These are phyloP conservation scores for Lochmaea capreae DNA, from an alignment of 2,888 invertebrate genomes.

Conservation along the genomic window DNA sequence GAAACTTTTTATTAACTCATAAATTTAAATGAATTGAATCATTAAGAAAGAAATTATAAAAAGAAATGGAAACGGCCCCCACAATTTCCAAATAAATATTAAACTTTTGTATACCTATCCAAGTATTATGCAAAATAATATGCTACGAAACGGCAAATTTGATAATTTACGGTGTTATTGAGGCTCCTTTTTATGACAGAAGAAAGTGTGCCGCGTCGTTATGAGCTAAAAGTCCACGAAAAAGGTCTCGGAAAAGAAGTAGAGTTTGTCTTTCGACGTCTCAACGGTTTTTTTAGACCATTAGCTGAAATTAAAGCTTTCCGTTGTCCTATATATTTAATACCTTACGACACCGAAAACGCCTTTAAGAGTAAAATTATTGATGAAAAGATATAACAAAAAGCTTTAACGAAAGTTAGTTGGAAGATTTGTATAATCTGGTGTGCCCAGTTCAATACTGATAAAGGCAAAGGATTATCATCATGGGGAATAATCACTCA, in stretches of 20 bases:
- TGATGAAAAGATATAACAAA: neutral
- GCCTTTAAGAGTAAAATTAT: neutral
- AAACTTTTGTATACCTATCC: constrained; percentile 31
- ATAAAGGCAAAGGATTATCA: no score
- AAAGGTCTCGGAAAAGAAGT: constrained; percentile 8
- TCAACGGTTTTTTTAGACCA: constrained; percentile 9
- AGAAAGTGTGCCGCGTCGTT: constrained; percentile 3
- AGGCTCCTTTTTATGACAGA: constrained; percentile 3
- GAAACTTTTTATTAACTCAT: constrained; percentile 16
- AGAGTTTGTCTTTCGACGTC: constrained; percentile 9
- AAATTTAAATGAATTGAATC: constrained; percentile 17
- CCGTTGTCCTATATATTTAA: neutral
- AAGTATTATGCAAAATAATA: constrained; percentile 35
- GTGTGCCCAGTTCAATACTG: no score
- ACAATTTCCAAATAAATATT: constrained; percentile 25
- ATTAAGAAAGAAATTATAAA: constrained; percentile 11
- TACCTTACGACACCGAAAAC: neutral
- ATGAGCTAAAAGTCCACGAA: constrained; percentile 10
- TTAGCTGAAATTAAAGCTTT: constrained; percentile 19
- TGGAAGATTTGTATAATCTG: no score
- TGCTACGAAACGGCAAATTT: constrained; percentile 27
- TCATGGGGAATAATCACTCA: no score
- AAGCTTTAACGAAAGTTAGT: no score
- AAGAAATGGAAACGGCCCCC: constrained; percentile 15
- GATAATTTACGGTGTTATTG: constrained; percentile 29